Percentiles rank a stretch among this genome's conserved stretches.
phyloP scores from a whole-genome alignment of 2,888 invertebrate species.

The Ormyrus rosae region DNA sequence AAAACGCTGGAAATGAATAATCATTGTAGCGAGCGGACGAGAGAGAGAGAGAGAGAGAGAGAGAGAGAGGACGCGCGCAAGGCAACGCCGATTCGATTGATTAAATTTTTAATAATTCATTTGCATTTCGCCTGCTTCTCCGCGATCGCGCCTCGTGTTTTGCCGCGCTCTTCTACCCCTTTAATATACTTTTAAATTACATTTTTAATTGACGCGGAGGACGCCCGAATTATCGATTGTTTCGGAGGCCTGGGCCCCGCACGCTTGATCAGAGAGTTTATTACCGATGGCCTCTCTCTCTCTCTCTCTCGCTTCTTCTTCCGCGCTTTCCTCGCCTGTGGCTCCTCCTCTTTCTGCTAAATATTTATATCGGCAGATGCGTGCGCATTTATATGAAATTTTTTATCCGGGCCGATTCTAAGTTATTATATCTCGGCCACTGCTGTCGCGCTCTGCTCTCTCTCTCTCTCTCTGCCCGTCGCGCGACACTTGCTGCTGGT shows the following conservation, averaged over 20 bases:
- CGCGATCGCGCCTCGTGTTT: conserved; percentile 43
- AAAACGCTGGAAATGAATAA: conserved; percentile 74
- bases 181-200: conserved; percentile 74
- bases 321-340: neutral
- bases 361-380: conserved; percentile 48
- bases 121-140: conserved; percentile 70
- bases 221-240: conserved; percentile 73
- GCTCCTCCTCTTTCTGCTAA: conserved; percentile 41
- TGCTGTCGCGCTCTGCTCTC: too few species aligned
- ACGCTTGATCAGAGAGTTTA: conserved; percentile 53
- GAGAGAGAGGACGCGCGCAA: conserved; percentile 59
- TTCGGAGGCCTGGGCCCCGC: conserved; percentile 11
- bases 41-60: conserved; percentile 45
- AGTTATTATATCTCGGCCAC: too few species aligned
- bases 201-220: conserved; percentile 72
- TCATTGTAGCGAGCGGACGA: conserved; percentile 71
- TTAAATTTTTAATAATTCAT: conserved; percentile 76
- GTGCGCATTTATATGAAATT: conserved; percentile 25
- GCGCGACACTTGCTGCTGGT: too few species aligned
- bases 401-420: neutral
- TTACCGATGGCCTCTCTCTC: conserved; percentile 37
- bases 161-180: conserved; percentile 62
- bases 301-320: conserved; percentile 14
- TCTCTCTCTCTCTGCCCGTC: too few species aligned
- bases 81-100: conserved; percentile 74